Evolutionary conservation across 1,140 invertebrate species (phyloP).

Genomic region (Trichoplusia ni): DNA sequence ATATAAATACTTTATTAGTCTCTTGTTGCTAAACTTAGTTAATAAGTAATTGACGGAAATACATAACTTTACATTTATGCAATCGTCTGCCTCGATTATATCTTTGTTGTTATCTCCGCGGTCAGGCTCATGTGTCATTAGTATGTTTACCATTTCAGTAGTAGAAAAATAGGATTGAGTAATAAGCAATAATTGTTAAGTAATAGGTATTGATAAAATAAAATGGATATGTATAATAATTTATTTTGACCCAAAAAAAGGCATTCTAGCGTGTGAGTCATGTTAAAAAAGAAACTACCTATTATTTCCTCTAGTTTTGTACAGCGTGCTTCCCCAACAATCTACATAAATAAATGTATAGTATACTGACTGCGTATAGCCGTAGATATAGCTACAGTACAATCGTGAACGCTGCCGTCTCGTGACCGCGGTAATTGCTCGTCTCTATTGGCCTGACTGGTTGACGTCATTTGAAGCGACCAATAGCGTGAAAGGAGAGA

Average conservation of each 20-base stretch:
- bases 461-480: constrained; percentile 65
- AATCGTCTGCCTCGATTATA: no score
- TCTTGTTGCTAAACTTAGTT: not conserved
- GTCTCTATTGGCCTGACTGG: constrained; percentile 54
- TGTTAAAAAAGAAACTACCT: constrained; percentile 32
- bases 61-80: no score
- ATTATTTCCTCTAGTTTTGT: constrained; percentile 24
- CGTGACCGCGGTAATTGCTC: constrained; percentile 58
- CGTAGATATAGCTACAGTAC: constrained; percentile 34
- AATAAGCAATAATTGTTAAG: no score
- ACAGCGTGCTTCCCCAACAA: constrained; percentile 40
- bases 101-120: not conserved
- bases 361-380: constrained; percentile 3
- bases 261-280: constrained; percentile 37
- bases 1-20: no score
- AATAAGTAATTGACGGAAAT: no score
- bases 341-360: constrained; percentile 10
- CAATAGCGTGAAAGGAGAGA: constrained; percentile 51
- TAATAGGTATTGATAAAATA: no score
- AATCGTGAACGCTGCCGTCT: constrained; percentile 50
- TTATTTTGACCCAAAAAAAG: no score
- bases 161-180: no score
- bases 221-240: no score
- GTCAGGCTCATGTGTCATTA: not conserved
- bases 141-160: not conserved